These are phyloP conservation scores for Cephalopholis sonnerati DNA, from an alignment of 2,113 vertebrate species.

Conservation along the genomic window DNA sequence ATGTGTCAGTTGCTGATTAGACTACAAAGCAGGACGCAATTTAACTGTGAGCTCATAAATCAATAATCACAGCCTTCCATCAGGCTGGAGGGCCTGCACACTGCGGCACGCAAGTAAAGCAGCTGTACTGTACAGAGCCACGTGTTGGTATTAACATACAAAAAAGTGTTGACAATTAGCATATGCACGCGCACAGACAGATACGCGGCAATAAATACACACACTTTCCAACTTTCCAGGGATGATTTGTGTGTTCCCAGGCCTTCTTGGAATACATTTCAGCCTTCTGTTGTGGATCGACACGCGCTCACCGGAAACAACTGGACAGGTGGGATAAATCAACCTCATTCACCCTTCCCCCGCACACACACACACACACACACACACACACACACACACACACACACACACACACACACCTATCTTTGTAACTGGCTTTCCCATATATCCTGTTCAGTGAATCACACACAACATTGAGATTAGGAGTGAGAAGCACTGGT, in stretches of 20 bases:
- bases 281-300: constrained; percentile 49
- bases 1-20: constrained; percentile 69
- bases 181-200: constrained; percentile 1
- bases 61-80: constrained; percentile 74
- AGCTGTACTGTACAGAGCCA: constrained; percentile 42
- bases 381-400: constrained; percentile 20
- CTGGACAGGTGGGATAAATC: constrained; percentile 76
- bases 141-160: constrained; percentile 14
- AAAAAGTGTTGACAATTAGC: constrained; percentile 45
- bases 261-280: constrained; percentile 70
- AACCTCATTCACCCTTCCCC: constrained; percentile 37
- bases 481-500: constrained; percentile 62
- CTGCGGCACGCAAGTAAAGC: constrained; percentile 47
- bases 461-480: constrained; percentile 59
- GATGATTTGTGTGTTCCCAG: constrained; percentile 64
- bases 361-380: constrained; percentile 28
- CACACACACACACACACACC: constrained; percentile 43
- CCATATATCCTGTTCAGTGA: constrained; percentile 66
- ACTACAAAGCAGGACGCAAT: constrained; percentile 63
- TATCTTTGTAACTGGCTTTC: constrained; percentile 64
- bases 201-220: constrained; percentile 45
- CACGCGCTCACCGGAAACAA: constrained; percentile 68
- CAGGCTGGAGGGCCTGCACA: constrained; percentile 58
- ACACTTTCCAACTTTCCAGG: constrained; percentile 67
- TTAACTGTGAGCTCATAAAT: constrained; percentile 72